These are phyloP conservation scores for Neocrepidodera transversa DNA, from an alignment of 2,888 invertebrate genomes.

Conservation along the genomic window DNA sequence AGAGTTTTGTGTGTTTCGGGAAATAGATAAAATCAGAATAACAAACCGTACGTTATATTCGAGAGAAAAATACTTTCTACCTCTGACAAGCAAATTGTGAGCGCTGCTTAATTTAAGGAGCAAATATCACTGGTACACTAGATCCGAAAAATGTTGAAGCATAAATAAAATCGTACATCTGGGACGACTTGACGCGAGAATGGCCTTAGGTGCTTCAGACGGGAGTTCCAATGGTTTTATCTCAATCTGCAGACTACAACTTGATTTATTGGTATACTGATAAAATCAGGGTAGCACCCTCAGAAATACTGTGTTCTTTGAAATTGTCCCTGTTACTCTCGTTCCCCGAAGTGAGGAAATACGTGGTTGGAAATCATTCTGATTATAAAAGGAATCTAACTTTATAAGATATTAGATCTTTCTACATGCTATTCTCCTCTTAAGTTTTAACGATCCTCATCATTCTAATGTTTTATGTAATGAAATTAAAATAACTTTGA, in stretches of 20 bases:
- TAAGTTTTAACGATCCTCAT: constrained; percentile 19
- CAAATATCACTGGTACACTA: constrained; percentile 51
- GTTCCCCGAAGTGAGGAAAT: constrained; percentile 27
- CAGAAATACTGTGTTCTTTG: constrained; percentile 39
- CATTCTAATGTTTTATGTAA: constrained; percentile 3
- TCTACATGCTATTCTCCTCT: constrained; percentile 6
- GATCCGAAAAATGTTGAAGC: constrained; percentile 54
- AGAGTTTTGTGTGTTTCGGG: background rate
- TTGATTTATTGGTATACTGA: constrained; percentile 58
- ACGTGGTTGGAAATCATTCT: constrained; percentile 25
- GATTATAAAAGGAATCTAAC: constrained; percentile 28
- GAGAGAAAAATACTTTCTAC: constrained; percentile 27
- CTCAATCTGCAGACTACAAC: constrained; percentile 56
- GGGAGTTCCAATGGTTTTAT: constrained; percentile 56
- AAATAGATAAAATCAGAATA: background rate
- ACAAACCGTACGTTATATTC: background rate
- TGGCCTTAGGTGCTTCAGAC: constrained; percentile 58
- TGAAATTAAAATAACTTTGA: constrained; percentile 3
- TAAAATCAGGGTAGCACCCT: constrained; percentile 58
- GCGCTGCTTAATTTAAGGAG: constrained; percentile 51
- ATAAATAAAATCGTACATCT: constrained; percentile 58
- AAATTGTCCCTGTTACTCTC: constrained; percentile 28
- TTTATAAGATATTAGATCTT: constrained; percentile 18
- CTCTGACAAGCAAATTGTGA: constrained; percentile 37
- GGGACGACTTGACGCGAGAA: constrained; percentile 57